These are phyloP conservation scores for Onychomys arenicola DNA, from an alignment of 2,797 vertebrate species.

Conservation along the genomic window DNA sequence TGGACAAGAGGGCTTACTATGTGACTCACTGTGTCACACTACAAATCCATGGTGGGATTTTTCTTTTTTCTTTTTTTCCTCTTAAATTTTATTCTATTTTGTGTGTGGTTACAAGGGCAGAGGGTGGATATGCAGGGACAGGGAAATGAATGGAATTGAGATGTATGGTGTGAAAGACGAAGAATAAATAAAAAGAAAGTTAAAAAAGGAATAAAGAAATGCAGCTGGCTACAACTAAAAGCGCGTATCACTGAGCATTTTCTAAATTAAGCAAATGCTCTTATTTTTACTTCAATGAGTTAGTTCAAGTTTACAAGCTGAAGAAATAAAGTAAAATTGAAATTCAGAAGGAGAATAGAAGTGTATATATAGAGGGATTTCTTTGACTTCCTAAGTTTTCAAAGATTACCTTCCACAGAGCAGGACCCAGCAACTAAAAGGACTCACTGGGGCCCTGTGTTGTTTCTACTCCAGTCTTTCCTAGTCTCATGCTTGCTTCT, in stretches of 20 bases:
- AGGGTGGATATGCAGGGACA: neutral
- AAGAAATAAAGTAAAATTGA: conserved; percentile 11
- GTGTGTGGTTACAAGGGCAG: neutral
- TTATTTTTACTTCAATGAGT: conserved; percentile 15
- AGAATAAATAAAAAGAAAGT: neutral
- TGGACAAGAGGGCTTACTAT: neutral
- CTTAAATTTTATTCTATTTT: neutral
- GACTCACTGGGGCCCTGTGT: neutral
- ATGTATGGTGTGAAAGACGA: neutral
- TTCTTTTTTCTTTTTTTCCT: neutral
- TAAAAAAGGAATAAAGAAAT: neutral
- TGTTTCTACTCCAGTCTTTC: rapidly evolving
- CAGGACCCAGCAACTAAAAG: neutral
- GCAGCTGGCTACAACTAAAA: neutral
- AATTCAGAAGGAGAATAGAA: neutral
- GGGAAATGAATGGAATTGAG: neutral
- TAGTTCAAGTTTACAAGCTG: conserved; percentile 23
- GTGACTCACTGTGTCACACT: neutral
- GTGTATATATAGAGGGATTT: neutral
- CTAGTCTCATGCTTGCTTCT: neutral
- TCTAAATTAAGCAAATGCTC: neutral
- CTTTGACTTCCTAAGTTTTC: conserved; percentile 2
- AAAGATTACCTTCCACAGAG: neutral
- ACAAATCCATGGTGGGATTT: neutral
- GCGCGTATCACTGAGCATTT: neutral